phyloP scores from a whole-genome alignment of 35 echinoderm and acorn worm species.

The Amphiura filiformis region DNA sequence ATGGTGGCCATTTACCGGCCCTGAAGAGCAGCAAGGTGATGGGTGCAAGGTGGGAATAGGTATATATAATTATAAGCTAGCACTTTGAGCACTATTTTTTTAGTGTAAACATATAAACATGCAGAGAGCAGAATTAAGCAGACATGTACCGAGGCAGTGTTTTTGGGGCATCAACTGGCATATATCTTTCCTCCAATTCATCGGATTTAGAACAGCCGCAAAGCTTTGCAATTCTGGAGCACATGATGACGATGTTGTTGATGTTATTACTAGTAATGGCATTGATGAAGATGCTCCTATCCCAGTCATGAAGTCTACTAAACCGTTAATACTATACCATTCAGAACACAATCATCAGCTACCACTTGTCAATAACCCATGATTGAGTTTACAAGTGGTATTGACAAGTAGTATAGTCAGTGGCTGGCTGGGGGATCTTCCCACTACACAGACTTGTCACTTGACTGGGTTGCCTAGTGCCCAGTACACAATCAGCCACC shows the following conservation, averaged over 20 bases:
- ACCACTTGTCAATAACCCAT: neutral
- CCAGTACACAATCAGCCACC: neutral
- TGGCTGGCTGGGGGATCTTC: neutral
- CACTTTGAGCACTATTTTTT: neutral
- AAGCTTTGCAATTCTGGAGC: neutral
- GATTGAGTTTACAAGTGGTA: neutral
- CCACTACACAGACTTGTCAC: neutral
- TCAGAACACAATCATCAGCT: neutral
- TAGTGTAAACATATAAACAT: neutral
- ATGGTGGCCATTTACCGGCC: neutral
- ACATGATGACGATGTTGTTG: neutral
- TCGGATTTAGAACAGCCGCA: neutral
- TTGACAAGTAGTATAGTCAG: neutral
- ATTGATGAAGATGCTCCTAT: neutral
- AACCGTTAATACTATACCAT: neutral
- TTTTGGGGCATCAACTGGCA: too few relatives aligned
- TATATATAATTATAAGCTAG: neutral
- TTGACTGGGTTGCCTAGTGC: constrained; percentile 8
- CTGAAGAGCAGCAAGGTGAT: neutral
- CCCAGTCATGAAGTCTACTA: neutral
- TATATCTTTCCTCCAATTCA: too few relatives aligned
- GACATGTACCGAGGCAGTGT: too few relatives aligned
- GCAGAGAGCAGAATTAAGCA: neutral
- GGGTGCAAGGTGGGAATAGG: neutral
- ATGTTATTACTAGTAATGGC: neutral